Evolutionary conservation across 2,113 vertebrate species (phyloP).

Genomic region (Artemisiospiza belli): DNA sequence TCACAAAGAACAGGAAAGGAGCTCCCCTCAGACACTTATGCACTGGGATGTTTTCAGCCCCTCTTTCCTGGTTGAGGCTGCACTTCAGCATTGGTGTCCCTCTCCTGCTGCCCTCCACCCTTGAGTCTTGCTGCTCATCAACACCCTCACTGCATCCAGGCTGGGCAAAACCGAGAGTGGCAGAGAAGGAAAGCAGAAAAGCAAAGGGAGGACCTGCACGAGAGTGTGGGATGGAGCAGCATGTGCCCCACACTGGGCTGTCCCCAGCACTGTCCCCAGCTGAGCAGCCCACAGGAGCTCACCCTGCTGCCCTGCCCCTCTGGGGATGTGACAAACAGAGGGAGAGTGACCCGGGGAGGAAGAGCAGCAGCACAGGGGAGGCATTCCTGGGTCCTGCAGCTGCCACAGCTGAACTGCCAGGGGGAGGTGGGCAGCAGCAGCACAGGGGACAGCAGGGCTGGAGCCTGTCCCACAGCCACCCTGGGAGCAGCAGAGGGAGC

Average conservation of each 20-base stretch:
- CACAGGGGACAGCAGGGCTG: neutral
- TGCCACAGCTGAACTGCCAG: rapidly evolving
- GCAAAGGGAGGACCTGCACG: neutral
- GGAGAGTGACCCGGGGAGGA: too few species aligned
- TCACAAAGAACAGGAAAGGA: neutral
- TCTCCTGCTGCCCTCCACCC: neutral
- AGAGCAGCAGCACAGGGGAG: neutral
- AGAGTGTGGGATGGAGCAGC: neutral
- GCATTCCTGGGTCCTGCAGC: neutral
- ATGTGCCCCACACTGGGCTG: rapidly evolving
- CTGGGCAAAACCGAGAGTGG: neutral
- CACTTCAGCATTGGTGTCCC: neutral
- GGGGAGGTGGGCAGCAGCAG: neutral
- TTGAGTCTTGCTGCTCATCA: rapidly evolving
- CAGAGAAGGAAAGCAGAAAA: neutral
- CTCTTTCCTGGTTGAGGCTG: neutral
- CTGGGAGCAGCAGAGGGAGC: neutral
- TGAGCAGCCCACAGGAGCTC: rapidly evolving
- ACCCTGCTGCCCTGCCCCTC: rapidly evolving
- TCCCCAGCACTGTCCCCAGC: neutral
- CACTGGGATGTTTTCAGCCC: rapidly evolving
- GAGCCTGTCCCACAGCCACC: too few species aligned
- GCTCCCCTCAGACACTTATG: neutral
- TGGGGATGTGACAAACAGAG: neutral
- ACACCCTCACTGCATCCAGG: neutral